Evolutionary conservation across 2,113 vertebrate genomes (phyloP), one percentile per base, ranked within the genome.

Genomic region (Callipepla californica): DNA sequence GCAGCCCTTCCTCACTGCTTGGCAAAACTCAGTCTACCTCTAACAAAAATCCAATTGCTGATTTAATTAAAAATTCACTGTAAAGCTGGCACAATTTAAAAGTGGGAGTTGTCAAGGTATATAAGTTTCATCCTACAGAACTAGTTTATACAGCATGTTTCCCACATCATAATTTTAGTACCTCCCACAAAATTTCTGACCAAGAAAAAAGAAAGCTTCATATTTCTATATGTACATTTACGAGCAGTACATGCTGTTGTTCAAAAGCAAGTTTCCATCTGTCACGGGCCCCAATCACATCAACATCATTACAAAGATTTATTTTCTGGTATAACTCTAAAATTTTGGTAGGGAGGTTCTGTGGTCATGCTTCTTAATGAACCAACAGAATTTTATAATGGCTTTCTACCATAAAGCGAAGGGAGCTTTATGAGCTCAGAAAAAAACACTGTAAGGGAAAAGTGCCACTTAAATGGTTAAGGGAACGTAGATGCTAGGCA

Each of bases 381-480:
- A 36, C 1, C 2, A 15, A 73, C 55, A 22, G 68, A 83, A 80
- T 10, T 20, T 59, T 30, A 68, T 73, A 28, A 32, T 11, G 23
- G 14, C 25, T 47, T 80, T 59, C 19, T 26, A 73, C 8, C 9
- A 8, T 76, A 57, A 57, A 76, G 40, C 21, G 34, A 19, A 63
- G 65, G 78, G 11, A 68, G 13, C 38, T 45, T 67, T 28, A 28
- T 16, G 26, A 53, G 26, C 26, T 28, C 45, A 89, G 8, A 55
- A 6, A 11, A 4, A 90, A 68, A 23, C 61, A 20, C 30, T 53
- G 81, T 72, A 74, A 73, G 38, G 28, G 55, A 57, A 32, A 57
- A 57, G 30, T n/a, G 55, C 18, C 7, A 57, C 13, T 0, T 1
- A 45, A n/a, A n/a, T 63, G 1, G 0, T 32, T 32, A 63, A 34